Conservation (phyloP, 2,113 vertebrate species). For the Serinus canaria region DNA sequence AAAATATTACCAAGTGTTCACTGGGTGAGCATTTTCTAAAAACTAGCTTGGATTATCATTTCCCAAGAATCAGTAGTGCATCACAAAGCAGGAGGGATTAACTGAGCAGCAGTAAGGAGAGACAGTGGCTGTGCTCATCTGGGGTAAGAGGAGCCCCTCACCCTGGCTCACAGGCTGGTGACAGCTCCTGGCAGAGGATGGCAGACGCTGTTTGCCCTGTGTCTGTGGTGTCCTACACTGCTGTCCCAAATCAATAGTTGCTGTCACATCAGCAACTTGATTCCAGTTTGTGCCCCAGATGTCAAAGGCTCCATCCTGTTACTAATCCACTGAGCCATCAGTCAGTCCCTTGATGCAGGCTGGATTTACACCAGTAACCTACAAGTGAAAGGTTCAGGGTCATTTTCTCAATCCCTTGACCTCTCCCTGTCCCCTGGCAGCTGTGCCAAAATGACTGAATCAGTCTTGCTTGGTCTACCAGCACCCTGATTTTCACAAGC, state of each 20-base stretch:
- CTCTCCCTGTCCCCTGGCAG: background rate
- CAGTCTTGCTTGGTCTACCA: background rate
- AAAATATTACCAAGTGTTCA: background rate
- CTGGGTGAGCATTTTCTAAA: background rate
- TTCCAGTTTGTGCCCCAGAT: background rate
- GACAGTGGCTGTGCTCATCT: background rate
- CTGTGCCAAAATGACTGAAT: background rate
- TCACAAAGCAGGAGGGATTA: background rate
- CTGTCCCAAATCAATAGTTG: background rate
- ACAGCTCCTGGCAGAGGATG: background rate
- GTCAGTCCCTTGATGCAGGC: background rate
- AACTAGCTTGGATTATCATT: background rate
- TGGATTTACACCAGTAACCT: conserved; percentile 36
- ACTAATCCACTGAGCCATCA: background rate
- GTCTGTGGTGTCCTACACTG: fast-evolving
- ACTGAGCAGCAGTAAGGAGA: background rate
- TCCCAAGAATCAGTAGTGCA: background rate
- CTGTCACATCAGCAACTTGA: background rate
- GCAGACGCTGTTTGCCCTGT: background rate
- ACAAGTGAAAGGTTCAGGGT: conserved; percentile 5
- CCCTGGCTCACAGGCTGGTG: background rate
- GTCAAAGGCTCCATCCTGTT: conserved; percentile 6
- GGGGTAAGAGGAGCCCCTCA: background rate
- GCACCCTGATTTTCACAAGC: background rate
- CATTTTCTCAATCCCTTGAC: background rate